Conservation (phyloP, 2,888 invertebrate genomes). For the Coronaproctus castanopsis region DNA sequence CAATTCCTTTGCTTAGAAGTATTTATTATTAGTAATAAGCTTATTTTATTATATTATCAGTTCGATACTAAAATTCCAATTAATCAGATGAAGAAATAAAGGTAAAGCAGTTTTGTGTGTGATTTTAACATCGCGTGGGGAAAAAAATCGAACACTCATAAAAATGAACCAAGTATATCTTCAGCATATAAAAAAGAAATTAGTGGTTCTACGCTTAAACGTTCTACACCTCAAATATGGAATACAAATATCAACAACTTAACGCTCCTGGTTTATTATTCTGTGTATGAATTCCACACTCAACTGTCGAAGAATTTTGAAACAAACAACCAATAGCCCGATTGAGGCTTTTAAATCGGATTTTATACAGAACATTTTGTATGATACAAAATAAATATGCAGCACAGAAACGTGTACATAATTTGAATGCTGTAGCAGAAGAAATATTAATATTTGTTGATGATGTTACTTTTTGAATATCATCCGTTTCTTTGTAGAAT, state of each 20-base stretch:
- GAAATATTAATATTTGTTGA: not conserved
- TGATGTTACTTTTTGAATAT: not conserved
- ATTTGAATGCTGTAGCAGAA: not conserved
- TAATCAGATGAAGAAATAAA: too few species aligned
- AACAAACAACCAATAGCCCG: not conserved
- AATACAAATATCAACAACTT: not conserved
- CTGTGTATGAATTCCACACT: not conserved
- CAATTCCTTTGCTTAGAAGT: too few species aligned
- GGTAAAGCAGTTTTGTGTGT: too few species aligned
- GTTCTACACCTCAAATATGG: too few species aligned
- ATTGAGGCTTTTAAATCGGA: not conserved
- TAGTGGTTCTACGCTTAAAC: too few species aligned
- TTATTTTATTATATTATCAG: too few species aligned
- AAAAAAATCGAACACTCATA: too few species aligned
- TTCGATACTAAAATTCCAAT: too few species aligned
- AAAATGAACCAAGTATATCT: too few species aligned
- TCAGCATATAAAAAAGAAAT: too few species aligned
- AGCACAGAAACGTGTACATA: not conserved
- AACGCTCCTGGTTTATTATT: not conserved
- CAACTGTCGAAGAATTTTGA: not conserved
- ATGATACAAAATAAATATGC: not conserved
- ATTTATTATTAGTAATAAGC: too few species aligned
- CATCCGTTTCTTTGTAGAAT: not conserved
- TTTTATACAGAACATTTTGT: not conserved
- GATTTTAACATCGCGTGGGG: too few species aligned